Evolutionary conservation across 2,113 vertebrate genomes (phyloP).

Genomic region (Agapornis roseicollis): DNA sequence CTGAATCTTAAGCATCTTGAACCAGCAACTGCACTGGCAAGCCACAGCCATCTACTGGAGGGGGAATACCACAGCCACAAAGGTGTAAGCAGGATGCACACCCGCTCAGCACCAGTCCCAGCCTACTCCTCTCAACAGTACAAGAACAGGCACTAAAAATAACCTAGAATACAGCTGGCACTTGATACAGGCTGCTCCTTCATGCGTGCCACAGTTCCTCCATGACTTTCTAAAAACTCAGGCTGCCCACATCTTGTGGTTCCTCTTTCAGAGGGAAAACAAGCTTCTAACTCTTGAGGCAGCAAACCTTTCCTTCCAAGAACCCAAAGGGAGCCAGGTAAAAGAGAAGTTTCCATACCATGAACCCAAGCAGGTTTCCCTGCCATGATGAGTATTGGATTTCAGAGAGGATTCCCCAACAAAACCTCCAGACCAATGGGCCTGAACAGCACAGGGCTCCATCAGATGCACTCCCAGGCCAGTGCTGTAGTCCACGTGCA

Average conservation of each 20-base stretch:
- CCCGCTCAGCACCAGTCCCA: neutral
- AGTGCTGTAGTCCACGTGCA: fast-evolving
- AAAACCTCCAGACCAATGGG: neutral
- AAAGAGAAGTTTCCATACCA: neutral
- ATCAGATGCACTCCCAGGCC: neutral
- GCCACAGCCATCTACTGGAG: neutral
- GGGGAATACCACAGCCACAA: neutral
- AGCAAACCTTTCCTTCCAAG: neutral
- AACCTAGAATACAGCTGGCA: neutral
- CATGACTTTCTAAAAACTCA: neutral
- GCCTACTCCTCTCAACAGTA: neutral
- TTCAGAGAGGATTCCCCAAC: fast-evolving
- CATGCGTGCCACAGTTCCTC: neutral
- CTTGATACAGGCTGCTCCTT: neutral
- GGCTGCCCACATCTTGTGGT: neutral
- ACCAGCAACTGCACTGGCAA: fast-evolving
- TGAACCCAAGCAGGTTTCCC: neutral
- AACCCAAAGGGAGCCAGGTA: neutral
- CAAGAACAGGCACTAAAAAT: neutral
- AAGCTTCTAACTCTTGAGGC: neutral
- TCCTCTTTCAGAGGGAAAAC: neutral
- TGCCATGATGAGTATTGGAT: fast-evolving
- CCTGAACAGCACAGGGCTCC: neutral
- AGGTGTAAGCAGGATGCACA: neutral
- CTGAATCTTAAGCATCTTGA: neutral